These are phyloP conservation scores for Mesocentrotus franciscanus DNA, from an alignment of 53 echinoderm and acorn worm species.

Conservation along the genomic window DNA sequence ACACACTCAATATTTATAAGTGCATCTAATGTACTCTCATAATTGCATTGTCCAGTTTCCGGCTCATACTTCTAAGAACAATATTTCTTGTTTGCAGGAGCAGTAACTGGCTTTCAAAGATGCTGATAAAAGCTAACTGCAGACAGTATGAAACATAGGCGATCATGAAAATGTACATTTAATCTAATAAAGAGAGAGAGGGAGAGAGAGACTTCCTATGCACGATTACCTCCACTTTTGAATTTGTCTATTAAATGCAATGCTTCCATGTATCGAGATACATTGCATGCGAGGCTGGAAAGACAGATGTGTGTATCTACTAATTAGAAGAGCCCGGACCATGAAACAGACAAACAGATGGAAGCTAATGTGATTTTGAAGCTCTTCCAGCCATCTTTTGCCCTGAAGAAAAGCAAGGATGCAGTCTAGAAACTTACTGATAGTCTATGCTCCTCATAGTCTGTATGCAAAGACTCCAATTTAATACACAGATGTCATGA, in stretches of 20 bases:
- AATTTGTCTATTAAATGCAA: neutral
- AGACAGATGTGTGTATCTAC: slow-evolving; percentile 12
- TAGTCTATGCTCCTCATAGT: neutral
- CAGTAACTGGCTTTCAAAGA: neutral
- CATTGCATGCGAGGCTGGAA: neutral
- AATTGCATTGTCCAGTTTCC: neutral
- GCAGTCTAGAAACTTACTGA: neutral
- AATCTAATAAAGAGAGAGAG: neutral
- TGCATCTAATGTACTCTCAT: too few species aligned
- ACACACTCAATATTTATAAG: too few species aligned
- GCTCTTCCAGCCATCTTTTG: slow-evolving; percentile 37
- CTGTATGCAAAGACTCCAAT: neutral
- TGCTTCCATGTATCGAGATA: neutral
- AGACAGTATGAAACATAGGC: too few species aligned
- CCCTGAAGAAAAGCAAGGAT: neutral
- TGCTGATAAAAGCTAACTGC: neutral
- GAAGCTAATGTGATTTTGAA: slow-evolving; percentile 25
- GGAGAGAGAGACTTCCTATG: neutral
- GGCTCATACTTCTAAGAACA: neutral
- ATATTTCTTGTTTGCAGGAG: neutral
- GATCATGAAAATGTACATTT: neutral
- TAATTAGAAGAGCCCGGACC: neutral
- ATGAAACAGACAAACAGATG: slow-evolving; percentile 43
- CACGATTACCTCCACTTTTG: neutral
- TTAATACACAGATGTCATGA: neutral